Percentiles rank a stretch among this genome's conserved stretches.
These are phyloP conservation scores for Agrotis puta DNA, from an alignment of 2,888 invertebrate species.

Conservation along the genomic window DNA sequence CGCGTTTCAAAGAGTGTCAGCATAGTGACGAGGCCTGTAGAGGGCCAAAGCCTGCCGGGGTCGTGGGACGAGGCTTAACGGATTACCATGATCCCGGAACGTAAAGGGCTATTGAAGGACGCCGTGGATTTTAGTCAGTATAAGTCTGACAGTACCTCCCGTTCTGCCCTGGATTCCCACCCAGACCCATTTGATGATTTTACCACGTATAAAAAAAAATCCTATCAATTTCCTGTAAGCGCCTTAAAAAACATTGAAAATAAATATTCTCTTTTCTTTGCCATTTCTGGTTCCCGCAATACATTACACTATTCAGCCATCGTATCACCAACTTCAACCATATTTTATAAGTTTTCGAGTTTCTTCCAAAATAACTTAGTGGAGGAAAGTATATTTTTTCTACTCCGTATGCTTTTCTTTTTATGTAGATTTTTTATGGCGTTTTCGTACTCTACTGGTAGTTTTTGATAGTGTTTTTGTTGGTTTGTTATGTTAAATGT, in stretches of 20 bases:
- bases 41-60: too few species aligned
- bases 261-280: conserved; percentile 53
- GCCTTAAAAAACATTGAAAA: conserved; percentile 22
- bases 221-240: conserved; percentile 9
- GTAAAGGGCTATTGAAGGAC: too few species aligned
- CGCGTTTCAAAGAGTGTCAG: too few species aligned
- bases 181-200: too few species aligned
- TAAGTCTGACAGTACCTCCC: too few species aligned
- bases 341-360: conserved; percentile 69
- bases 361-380: conserved; percentile 64
- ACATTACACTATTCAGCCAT: conserved; percentile 63
- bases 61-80: too few species aligned
- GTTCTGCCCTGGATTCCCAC: too few species aligned
- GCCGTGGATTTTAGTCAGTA: too few species aligned
- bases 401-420: conserved; percentile 47
- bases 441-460: conserved; percentile 24
- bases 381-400: conserved; percentile 58
- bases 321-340: conserved; percentile 66
- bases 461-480: conserved; percentile 7
- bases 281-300: conserved; percentile 58
- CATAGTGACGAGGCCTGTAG: too few species aligned
- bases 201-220: too few species aligned
- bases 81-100: too few species aligned
- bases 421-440: conserved; percentile 43
- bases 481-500: not conserved